Percentiles rank a stretch among this genome's conserved stretches.
These are phyloP conservation scores for Aegotheles bennettii DNA, from an alignment of 2,113 vertebrate genomes.

Conservation along the genomic window DNA sequence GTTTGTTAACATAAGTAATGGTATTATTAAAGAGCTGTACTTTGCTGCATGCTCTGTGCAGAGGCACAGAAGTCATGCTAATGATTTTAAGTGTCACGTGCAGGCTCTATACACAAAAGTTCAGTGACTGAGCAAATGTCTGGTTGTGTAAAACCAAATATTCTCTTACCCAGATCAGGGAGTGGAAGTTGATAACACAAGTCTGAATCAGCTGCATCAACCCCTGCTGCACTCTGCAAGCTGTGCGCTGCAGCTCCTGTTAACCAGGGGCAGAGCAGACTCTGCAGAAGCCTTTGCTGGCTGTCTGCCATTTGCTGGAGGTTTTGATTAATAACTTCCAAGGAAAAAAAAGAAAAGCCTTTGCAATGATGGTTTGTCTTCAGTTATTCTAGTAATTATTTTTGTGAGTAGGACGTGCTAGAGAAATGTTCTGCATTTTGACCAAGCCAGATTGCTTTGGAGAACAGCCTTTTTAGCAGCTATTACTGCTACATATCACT, in stretches of 20 bases:
- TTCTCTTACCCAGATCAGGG: background rate
- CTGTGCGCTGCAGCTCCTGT: background rate
- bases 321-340: conserved; percentile 24
- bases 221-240: background rate
- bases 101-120: background rate
- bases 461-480: conserved; percentile 7
- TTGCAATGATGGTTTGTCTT: conserved; percentile 3
- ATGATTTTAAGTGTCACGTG: background rate
- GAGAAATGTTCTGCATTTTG: conserved; percentile 5
- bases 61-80: background rate
- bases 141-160: background rate
- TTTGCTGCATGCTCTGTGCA: background rate
- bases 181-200: background rate
- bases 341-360: conserved; percentile 8
- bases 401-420: background rate
- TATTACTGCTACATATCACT: background rate
- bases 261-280: background rate
- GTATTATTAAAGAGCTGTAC: background rate
- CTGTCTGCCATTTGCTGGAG: background rate
- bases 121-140: background rate
- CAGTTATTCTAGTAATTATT: conserved; percentile 15
- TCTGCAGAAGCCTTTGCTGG: background rate
- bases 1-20: background rate
- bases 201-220: background rate
- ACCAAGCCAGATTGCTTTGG: background rate